Conservation (phyloP, 2,888 invertebrate species). For the Mesochorus sp. region DNA sequence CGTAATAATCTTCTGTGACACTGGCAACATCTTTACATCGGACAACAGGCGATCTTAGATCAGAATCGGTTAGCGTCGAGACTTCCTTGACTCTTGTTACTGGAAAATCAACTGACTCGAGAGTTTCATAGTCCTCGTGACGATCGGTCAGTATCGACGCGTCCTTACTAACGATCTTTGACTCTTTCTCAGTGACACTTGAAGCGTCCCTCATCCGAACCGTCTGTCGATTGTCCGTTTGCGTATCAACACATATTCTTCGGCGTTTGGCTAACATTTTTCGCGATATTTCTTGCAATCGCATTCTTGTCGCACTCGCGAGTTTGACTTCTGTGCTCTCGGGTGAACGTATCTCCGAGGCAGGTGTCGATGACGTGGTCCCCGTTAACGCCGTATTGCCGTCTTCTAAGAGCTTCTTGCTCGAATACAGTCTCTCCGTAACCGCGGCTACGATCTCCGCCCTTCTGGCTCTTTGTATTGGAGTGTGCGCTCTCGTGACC, state of each 20-base stretch:
- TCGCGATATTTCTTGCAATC: slow-evolving; percentile 77
- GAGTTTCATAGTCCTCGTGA: slow-evolving; percentile 67
- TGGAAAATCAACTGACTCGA: slow-evolving; percentile 44
- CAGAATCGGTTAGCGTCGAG: slow-evolving; percentile 73
- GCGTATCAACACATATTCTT: slow-evolving; percentile 76
- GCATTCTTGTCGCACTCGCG: slow-evolving; percentile 72
- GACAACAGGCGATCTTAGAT: slow-evolving; percentile 56
- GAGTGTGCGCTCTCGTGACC: slow-evolving; percentile 67
- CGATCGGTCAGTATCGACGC: slow-evolving; percentile 74
- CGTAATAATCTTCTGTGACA: slow-evolving; percentile 71
- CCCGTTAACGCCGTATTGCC: slow-evolving; percentile 48
- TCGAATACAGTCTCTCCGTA: slow-evolving; percentile 87
- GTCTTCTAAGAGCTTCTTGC: slow-evolving; percentile 73
- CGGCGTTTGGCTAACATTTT: slow-evolving; percentile 78
- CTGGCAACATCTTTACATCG: slow-evolving; percentile 71
- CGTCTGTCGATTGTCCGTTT: slow-evolving; percentile 73
- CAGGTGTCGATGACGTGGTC: slow-evolving; percentile 60
- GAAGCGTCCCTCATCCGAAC: slow-evolving; percentile 73
- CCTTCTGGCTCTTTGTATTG: slow-evolving; percentile 82
- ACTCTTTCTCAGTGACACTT: slow-evolving; percentile 71
- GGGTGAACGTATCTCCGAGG: slow-evolving; percentile 69
- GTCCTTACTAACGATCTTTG: slow-evolving; percentile 66
- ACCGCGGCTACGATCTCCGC: slow-evolving; percentile 89
- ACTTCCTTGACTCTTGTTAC: slow-evolving; percentile 75
- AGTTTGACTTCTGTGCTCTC: slow-evolving; percentile 72